A percentile compares a stretch with the other conserved stretches of the same genome.
Evolutionary conservation across 2,888 invertebrate genomes (phyloP).

Genomic region (Corbicula japonica): DNA sequence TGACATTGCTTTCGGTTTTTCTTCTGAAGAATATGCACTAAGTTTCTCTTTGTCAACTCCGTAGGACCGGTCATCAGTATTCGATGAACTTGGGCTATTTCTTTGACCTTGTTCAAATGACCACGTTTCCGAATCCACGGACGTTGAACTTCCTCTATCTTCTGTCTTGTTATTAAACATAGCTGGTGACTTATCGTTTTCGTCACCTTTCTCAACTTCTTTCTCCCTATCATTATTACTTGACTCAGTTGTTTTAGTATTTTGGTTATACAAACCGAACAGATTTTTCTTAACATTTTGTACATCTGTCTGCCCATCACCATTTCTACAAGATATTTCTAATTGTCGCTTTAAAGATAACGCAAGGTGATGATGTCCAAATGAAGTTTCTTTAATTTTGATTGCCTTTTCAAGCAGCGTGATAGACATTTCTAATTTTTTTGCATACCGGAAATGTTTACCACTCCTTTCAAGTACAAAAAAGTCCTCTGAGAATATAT

Average conservation of each 20-base stretch:
- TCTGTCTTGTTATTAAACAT: background rate
- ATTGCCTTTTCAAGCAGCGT: constrained; percentile 25
- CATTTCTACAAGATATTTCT: background rate
- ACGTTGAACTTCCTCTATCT: no score
- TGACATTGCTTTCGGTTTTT: no score
- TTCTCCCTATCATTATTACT: background rate
- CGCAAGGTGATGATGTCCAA: constrained; percentile 38
- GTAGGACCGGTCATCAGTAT: no score
- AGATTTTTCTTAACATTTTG: no score
- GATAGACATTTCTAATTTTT: constrained; percentile 20
- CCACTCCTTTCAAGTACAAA: constrained; percentile 47
- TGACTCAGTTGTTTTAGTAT: background rate
- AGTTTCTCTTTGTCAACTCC: no score
- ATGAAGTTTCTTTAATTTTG: constrained; percentile 26
- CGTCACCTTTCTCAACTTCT: background rate
- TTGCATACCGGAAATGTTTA: constrained; percentile 33
- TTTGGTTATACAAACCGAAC: no score
- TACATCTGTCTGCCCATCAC: background rate
- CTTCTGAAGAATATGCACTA: no score
- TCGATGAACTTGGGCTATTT: no score
- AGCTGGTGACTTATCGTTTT: background rate
- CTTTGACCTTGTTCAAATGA: no score
- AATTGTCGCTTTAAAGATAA: constrained; percentile 37
- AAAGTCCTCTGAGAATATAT: constrained; percentile 8
- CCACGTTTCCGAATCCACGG: no score